A percentile compares a stretch with the other conserved stretches of the same genome.
phyloP scores from a whole-genome alignment of 2,888 invertebrate genomes.

The Diaperis boleti region DNA sequence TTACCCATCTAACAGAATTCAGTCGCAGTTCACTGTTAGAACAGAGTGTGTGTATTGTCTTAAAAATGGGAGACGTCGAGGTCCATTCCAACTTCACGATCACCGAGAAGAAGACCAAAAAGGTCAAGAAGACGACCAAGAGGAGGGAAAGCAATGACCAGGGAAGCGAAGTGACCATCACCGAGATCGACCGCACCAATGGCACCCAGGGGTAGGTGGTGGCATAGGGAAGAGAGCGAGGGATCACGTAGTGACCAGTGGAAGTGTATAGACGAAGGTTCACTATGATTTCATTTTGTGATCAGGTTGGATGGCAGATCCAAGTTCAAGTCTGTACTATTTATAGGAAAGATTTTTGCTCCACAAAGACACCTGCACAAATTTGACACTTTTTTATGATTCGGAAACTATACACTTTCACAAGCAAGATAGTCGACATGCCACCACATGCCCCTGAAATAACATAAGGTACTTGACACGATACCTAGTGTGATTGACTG shows the following conservation, averaged over 20 bases:
- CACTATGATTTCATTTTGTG: no score
- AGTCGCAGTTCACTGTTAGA: constrained; percentile 49
- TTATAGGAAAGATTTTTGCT: no score
- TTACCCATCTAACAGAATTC: constrained; percentile 62
- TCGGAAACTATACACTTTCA: constrained; percentile 37
- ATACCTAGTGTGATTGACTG: no score
- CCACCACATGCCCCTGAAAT: constrained; percentile 67
- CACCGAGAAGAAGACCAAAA: constrained; percentile 87
- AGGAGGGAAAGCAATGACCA: constrained; percentile 82
- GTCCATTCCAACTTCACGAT: constrained; percentile 87
- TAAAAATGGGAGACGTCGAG: constrained; percentile 90
- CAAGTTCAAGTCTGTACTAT: constrained; percentile 16
- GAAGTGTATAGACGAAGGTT: constrained; percentile 46
- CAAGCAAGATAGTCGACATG: constrained; percentile 47
- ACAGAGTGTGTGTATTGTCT: constrained; percentile 43
- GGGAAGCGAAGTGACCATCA: constrained; percentile 83
- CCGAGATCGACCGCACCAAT: constrained; percentile 79
- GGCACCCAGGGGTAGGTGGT: constrained; percentile 86
- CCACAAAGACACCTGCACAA: no score
- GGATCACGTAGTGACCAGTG: constrained; percentile 43
- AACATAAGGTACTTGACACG: constrained; percentile 64
- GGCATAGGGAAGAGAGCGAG: constrained; percentile 60
- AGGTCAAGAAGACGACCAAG: constrained; percentile 91
- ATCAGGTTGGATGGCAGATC: no score
- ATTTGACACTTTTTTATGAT: no score